Evolutionary conservation across 2,888 invertebrate species (phyloP), one percentile per base, ranked within the genome.

Genomic region (Zygaena filipendulae): DNA sequence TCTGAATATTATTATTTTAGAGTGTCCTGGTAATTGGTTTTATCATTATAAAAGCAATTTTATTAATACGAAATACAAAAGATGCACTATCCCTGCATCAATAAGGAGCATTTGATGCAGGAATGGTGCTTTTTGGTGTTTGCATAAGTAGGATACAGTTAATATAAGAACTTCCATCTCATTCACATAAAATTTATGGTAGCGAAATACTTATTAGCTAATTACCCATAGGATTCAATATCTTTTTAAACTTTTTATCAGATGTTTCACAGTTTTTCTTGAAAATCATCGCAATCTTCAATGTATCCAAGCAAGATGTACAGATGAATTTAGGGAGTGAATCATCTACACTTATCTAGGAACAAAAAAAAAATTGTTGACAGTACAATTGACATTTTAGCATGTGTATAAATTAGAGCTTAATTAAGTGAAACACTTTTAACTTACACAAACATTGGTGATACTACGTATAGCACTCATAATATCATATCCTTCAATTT

Each of bases 291-390:
- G 70, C 61, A 38, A 55, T 42, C 35, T 61, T 68, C n/a, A 79
- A 40, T 20, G 57, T 53, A 32, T 68, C 66, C 14, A 75, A 43
- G 39, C 79, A 79, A 26, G 67, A 59, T 25, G 54, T 55, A 39
- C 79, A 79, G 27, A 79, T 79, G 33, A 52, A 77, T 47, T 79
- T 77, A 11, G 77, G 79, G 20, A 77, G 42, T 6, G 74, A 59
- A 47, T 79, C 79, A 54, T 70, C 62, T 22, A 46, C 36, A 38
- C 54, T 59, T 33, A 79, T 62, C 79, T 77, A 49, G 30, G 60
- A 67, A 18, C 25, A 9, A 13, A 13, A 12, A 23, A 8, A 13
- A 7, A n/a, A n/a, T n/a, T n/a, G n/a, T n/a, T 14, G 12, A 16
- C 3, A 13, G 12, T 27, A 11, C 21, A 7, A 21, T 21, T 21